Evolutionary conservation across 2,797 vertebrate genomes (phyloP), one percentile per base, ranked within the genome.

Genomic region (Capromys pilorides): DNA sequence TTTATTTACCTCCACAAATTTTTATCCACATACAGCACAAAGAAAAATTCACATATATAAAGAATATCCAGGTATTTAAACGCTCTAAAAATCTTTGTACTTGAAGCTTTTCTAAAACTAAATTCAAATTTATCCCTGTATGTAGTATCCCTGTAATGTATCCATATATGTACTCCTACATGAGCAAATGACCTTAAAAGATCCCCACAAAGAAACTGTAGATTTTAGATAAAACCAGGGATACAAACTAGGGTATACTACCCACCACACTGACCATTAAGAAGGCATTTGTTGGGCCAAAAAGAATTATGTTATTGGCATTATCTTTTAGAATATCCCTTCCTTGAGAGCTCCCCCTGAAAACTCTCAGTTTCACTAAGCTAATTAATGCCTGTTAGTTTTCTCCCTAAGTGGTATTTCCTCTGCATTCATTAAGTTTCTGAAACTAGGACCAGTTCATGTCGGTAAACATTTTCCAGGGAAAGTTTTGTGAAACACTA

Each of bases 201-300:
- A 57, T 57, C 18, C 14, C 54, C 54, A 57, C 54, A 57, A 57
- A 57, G 54, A 57, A 57, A 57, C 54, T 57, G 16, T 18, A 18
- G 54, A 57, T 14, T 57, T 4, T 57, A 57, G 54, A 18, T 57
- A 57, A 57, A 57, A 57, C 54, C 54, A 57, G 54, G 54, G 54
- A 14, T 57, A 89, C 81, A 86, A 14, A 86, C 26, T 71, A 11
- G 45, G 21, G 18, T 91, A 21, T 75, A 54, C 14, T 69, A 81
- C 39, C 51, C 77, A 13, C 33, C 6, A 31, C 81, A 41, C 36
- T 92, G 64, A 26, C 54, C 54, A 18, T 86, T 88, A 45, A 64
- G 54, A 92, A 96, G 77, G 61, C 41, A 62, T 85, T 67, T 75
- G 69, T 51, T 36, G 41, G 7, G 21, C 75, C 36, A 89, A 91